Percentiles rank a stretch among this genome's conserved stretches.
These are phyloP conservation scores for Eupeodes latifasciatus DNA, from an alignment of 2,888 invertebrate species.

Conservation along the genomic window DNA sequence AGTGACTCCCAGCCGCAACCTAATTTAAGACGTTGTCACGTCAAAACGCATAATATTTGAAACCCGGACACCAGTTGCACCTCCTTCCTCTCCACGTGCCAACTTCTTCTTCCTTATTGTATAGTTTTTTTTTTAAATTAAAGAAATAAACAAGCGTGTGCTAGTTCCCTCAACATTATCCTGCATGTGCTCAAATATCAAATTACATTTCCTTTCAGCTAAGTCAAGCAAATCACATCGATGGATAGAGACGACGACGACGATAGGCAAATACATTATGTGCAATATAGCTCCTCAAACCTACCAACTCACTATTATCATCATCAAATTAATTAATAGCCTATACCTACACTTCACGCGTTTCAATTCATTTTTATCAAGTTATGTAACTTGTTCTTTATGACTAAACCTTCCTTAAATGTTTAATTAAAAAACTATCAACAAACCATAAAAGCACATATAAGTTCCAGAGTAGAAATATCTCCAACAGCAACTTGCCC, in stretches of 20 bases:
- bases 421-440: constrained; percentile 66
- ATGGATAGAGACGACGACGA: background rate
- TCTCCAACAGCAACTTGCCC: constrained; percentile 33
- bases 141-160: constrained; percentile 16
- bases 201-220: constrained; percentile 49
- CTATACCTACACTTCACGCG: background rate
- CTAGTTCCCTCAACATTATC: background rate
- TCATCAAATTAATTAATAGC: constrained; percentile 55
- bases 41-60: too few species aligned
- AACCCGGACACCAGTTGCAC: too few species aligned
- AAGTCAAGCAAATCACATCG: constrained; percentile 69
- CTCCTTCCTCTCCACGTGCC: too few species aligned
- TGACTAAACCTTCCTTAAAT: constrained; percentile 17
- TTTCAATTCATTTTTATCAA: constrained; percentile 12
- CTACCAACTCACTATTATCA: constrained; percentile 51
- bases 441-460: constrained; percentile 26
- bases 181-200: constrained; percentile 6
- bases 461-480: constrained; percentile 21
- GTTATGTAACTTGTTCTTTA: constrained; percentile 30
- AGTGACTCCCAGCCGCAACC: too few species aligned
- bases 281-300: constrained; percentile 38
- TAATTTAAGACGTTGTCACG: too few species aligned
- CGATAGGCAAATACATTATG: constrained; percentile 18
- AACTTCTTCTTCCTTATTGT: too few species aligned
- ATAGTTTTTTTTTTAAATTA: constrained; percentile 1